Evolutionary conservation across 2,797 vertebrate genomes (phyloP).

Genomic region (Pangasius mekongensis): DNA sequence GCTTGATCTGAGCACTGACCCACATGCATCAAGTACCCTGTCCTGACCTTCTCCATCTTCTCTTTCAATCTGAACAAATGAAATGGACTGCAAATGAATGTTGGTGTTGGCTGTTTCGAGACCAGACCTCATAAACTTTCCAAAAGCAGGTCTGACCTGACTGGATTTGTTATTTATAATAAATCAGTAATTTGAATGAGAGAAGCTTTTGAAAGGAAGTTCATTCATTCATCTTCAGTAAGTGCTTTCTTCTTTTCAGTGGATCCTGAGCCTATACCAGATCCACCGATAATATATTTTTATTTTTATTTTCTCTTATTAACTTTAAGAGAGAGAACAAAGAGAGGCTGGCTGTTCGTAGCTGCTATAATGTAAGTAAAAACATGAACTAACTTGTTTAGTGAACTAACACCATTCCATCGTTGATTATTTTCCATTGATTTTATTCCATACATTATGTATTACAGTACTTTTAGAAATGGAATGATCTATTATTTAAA

Average conservation of each 20-base stretch:
- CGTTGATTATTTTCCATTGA: background rate
- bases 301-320: background rate
- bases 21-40: constrained; percentile 27
- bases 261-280: background rate
- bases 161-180: background rate
- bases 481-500: background rate
- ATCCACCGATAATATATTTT: background rate
- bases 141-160: background rate
- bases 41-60: constrained; percentile 25
- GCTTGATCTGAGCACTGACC: constrained; percentile 34
- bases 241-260: background rate
- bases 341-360: background rate
- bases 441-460: background rate
- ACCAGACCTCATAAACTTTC: background rate
- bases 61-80: background rate
- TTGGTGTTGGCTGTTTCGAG: background rate
- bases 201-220: background rate
- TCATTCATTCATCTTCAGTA: background rate
- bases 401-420: no score
- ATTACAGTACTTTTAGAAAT: background rate
- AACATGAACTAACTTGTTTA: background rate
- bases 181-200: background rate
- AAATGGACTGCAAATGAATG: constrained; percentile 14
- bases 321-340: background rate
- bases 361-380: background rate